These are phyloP conservation scores for Lasioglossum oenotherae DNA, from an alignment of 2,888 invertebrate species.

Conservation along the genomic window DNA sequence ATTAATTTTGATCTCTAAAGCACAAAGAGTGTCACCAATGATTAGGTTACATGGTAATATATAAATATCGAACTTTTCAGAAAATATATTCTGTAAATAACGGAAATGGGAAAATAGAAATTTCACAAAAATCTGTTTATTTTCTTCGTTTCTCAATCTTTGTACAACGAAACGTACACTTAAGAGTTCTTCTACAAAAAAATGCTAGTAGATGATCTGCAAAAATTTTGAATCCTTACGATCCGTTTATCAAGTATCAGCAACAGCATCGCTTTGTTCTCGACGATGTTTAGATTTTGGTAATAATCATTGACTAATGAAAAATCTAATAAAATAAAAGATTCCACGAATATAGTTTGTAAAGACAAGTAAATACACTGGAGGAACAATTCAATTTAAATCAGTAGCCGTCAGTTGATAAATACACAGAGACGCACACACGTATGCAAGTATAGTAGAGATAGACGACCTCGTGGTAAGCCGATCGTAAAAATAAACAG, in stretches of 20 bases:
- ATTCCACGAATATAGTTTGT: neutral
- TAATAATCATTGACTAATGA: neutral
- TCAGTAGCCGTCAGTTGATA: neutral
- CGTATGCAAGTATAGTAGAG: slow-evolving; percentile 9
- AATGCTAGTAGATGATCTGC: neutral
- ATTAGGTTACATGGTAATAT: neutral
- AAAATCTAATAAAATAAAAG: neutral
- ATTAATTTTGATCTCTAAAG: neutral
- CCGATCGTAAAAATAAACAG: slow-evolving; percentile 68
- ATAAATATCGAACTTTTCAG: neutral
- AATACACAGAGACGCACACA: neutral
- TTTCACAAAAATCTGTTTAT: neutral
- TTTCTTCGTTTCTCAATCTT: neutral
- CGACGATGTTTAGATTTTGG: neutral
- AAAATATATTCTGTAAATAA: neutral
- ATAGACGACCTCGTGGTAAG: slow-evolving; percentile 54
- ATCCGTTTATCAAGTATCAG: neutral
- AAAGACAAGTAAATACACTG: neutral
- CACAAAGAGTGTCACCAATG: neutral
- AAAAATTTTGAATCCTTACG: neutral
- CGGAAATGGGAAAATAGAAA: neutral
- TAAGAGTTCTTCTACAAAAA: neutral
- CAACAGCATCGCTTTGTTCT: neutral
- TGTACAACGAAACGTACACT: neutral
- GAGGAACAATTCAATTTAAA: neutral